Conservation (phyloP, 1,140 invertebrate species). For the Ptiloglossa arizonensis region DNA sequence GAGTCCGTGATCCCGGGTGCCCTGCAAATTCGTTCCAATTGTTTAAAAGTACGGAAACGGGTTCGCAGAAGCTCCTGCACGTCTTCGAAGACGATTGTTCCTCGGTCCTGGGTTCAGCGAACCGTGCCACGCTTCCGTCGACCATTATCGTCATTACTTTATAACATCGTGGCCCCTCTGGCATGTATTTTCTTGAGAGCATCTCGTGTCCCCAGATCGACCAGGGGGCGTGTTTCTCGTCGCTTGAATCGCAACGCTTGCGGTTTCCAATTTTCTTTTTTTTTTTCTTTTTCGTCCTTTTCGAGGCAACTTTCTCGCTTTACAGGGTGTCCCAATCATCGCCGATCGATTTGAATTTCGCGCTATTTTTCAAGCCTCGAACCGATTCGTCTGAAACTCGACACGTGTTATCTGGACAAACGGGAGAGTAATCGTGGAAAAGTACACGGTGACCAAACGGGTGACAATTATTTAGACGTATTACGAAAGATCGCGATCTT, state of each 20-base stretch:
- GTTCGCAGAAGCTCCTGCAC: neutral
- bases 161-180: constrained; percentile 26
- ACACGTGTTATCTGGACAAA: no score
- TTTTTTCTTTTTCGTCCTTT: neutral
- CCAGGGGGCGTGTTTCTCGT: neutral
- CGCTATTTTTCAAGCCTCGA: no score
- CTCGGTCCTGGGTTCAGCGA: constrained; percentile 4
- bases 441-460: no score
- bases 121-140: constrained; percentile 16
- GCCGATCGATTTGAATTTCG: no score
- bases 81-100: neutral
- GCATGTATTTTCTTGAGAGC: constrained; percentile 43
- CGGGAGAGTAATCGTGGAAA: no score
- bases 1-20: neutral
- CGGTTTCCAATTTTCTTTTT: neutral
- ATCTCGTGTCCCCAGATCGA: neutral
- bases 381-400: no score
- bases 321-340: no score
- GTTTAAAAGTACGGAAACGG: constrained; percentile 48
- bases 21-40: constrained; percentile 29
- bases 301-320: neutral
- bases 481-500: no score
- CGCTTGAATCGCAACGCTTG: neutral
- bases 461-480: no score
- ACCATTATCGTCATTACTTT: constrained; percentile 46